phyloP scores from a whole-genome alignment of 2,113 vertebrate species.

The Phaethornis superciliosus region DNA sequence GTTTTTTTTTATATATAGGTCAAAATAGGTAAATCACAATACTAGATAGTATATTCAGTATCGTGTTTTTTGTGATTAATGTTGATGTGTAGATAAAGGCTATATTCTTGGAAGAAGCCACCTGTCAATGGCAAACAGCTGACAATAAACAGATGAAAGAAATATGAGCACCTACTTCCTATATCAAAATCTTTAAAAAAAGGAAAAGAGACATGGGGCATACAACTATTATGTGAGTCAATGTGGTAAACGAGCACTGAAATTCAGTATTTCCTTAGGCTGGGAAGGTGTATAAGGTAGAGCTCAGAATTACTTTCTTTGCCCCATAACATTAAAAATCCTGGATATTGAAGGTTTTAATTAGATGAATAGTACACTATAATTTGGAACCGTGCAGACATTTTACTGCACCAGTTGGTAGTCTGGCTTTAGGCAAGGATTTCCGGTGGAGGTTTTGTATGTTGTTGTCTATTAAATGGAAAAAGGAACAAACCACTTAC shows the following conservation, averaged over 20 bases:
- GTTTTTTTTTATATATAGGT: background rate
- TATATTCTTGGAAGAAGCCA: background rate
- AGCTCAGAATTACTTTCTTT: background rate
- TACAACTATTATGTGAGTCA: background rate
- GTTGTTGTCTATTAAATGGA: background rate
- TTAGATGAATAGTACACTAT: conserved; percentile 6
- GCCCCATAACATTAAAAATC: background rate
- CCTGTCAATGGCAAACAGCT: background rate
- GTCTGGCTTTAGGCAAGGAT: conserved; percentile 34
- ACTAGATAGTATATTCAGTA: background rate
- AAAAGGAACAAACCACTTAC: conserved; percentile 72
- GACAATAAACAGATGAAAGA: background rate
- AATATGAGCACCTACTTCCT: background rate
- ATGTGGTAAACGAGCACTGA: background rate
- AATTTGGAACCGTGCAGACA: conserved; percentile 40
- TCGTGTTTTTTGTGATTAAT: background rate
- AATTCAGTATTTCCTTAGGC: background rate
- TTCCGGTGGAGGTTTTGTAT: background rate
- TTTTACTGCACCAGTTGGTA: background rate
- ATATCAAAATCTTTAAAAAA: background rate
- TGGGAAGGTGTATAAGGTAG: background rate
- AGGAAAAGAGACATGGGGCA: background rate
- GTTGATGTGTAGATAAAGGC: background rate
- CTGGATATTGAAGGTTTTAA: background rate
- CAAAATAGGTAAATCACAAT: background rate